A percentile compares a stretch with the other conserved stretches of the same genome.
These are phyloP conservation scores for Sorex fumeus DNA, from an alignment of 2,113 vertebrate species.

Conservation along the genomic window DNA sequence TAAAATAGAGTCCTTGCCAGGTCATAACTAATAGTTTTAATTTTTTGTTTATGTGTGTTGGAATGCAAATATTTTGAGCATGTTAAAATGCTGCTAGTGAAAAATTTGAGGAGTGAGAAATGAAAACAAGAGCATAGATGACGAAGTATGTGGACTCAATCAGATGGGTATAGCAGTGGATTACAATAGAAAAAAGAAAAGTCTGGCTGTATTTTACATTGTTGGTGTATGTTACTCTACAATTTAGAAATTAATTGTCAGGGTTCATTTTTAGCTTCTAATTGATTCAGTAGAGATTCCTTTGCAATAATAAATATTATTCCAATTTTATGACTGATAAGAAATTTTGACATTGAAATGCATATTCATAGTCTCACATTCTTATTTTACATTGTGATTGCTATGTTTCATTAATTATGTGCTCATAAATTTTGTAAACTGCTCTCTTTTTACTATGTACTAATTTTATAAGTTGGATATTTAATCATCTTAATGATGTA, in stretches of 20 bases:
- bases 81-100: neutral
- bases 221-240: no score
- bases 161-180: neutral
- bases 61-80: neutral
- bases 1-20: neutral
- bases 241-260: neutral
- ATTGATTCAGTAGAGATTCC: neutral
- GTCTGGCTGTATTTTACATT: no score
- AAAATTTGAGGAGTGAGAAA: neutral
- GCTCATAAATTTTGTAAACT: neutral
- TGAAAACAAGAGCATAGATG: neutral
- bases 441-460: neutral
- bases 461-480: neutral
- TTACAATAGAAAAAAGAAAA: no score
- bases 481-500: neutral
- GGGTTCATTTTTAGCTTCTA: neutral
- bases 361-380: neutral
- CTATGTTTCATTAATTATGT: no score
- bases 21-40: neutral
- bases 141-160: neutral
- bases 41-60: neutral
- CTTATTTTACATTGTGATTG: constrained; percentile 6
- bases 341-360: neutral
- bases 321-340: neutral
- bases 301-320: neutral